phyloP scores from a whole-genome alignment of 2,888 invertebrate genomes.

The Spodoptera picta region DNA sequence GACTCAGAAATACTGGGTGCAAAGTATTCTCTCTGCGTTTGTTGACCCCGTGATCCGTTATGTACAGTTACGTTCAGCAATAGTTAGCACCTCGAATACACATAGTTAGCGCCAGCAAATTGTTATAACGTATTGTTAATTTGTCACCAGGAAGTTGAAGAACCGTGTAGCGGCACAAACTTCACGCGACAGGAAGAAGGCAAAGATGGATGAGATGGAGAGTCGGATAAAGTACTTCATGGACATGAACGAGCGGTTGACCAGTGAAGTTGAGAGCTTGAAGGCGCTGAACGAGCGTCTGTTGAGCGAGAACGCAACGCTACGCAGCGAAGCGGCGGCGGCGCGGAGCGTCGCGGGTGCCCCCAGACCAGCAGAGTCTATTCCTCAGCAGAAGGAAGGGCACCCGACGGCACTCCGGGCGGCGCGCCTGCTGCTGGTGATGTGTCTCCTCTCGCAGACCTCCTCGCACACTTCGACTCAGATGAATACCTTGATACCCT shows the following conservation, averaged over 20 bases:
- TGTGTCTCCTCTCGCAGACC: conserved; percentile 95
- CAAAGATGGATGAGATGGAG: conserved; percentile 97
- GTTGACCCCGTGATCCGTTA: conserved; percentile 55
- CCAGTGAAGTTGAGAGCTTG: conserved; percentile 91
- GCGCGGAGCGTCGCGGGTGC: conserved; percentile 91
- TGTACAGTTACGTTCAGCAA: conserved; percentile 50
- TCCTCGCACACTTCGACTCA: conserved; percentile 93
- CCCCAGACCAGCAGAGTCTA: conserved; percentile 94
- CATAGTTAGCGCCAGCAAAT: conserved; percentile 29
- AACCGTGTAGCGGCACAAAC: conserved; percentile 99
- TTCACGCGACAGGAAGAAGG: conserved; percentile 98
- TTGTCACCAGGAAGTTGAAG: conserved; percentile 93
- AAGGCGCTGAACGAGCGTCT: conserved; percentile 91
- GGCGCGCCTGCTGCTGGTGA: conserved; percentile 92
- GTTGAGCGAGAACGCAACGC: conserved; percentile 89
- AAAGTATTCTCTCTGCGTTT: conserved; percentile 12
- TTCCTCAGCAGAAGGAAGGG: conserved; percentile 98
- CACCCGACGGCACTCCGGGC: conserved; percentile 92
- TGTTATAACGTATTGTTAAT: conserved; percentile 30
- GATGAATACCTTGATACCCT: conserved; percentile 92
- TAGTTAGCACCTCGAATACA: conserved; percentile 39
- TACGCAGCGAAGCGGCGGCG: conserved; percentile 87
- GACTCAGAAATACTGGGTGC: neutral
- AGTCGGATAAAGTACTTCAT: conserved; percentile 90
- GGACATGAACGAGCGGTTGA: conserved; percentile 90